Conservation (phyloP, 2,797 vertebrate species). For the Sylvia borin region DNA sequence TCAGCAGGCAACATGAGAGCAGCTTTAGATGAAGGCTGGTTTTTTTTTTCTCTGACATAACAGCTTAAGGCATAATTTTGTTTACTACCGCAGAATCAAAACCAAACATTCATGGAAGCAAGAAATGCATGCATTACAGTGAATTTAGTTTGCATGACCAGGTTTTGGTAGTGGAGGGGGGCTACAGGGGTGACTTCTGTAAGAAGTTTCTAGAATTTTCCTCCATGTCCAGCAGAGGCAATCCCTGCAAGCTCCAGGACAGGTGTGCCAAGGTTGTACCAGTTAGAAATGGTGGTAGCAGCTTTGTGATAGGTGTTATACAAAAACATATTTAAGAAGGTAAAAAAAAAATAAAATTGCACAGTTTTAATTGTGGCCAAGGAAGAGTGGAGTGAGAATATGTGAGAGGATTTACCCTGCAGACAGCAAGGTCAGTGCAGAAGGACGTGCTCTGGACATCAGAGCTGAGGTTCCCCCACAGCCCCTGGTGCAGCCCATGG, state of each 20-base stretch:
- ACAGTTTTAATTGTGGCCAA: neutral
- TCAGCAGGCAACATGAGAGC: neutral
- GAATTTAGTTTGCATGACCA: neutral
- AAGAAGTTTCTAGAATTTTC: neutral
- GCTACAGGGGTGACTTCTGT: neutral
- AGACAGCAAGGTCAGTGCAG: neutral
- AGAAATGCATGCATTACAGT: neutral
- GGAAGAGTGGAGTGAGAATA: neutral
- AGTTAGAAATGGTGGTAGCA: neutral
- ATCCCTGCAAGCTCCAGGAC: neutral
- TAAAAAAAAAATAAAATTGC: neutral
- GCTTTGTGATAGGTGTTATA: too few species aligned
- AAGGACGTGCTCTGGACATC: neutral
- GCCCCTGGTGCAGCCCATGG: accelerated
- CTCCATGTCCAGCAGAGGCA: neutral
- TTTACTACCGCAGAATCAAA: neutral
- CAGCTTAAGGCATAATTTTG: neutral
- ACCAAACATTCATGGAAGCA: neutral
- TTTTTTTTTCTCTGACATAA: neutral
- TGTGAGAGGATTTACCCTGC: neutral
- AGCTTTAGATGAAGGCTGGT: neutral
- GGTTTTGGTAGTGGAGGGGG: neutral
- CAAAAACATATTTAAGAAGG: neutral
- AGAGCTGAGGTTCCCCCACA: neutral
- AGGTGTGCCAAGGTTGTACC: neutral